These are phyloP conservation scores for Ceratotherium simum DNA, from an alignment of 2,113 vertebrate genomes.

Conservation along the genomic window DNA sequence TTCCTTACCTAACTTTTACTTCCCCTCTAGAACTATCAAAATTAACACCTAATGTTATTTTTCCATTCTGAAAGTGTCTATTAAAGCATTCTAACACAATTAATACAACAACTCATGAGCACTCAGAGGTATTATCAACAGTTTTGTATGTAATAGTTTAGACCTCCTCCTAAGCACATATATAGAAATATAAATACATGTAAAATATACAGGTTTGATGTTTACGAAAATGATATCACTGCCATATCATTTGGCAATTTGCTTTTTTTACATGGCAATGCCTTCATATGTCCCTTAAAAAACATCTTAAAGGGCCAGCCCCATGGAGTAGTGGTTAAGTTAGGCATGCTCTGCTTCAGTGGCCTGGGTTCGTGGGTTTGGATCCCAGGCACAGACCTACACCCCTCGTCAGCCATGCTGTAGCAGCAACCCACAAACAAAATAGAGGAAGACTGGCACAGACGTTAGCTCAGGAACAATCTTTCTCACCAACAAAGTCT, in stretches of 20 bases:
- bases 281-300: neutral
- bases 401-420: too few relatives aligned
- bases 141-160: neutral
- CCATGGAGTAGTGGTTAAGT: too few relatives aligned
- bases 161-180: neutral
- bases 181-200: neutral
- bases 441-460: too few relatives aligned
- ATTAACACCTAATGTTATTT: neutral
- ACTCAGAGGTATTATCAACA: neutral
- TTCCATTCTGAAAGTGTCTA: conserved; percentile 16
- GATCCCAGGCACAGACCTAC: too few relatives aligned
- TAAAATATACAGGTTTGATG: conserved; percentile 5
- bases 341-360: too few relatives aligned
- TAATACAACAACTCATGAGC: neutral
- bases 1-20: neutral
- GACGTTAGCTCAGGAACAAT: too few relatives aligned
- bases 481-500: neutral
- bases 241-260: neutral
- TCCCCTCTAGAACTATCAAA: conserved; percentile 24
- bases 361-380: too few relatives aligned
- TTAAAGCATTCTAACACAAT: neutral
- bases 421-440: too few relatives aligned
- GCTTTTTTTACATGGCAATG: neutral
- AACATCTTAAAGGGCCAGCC: too few relatives aligned
- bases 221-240: neutral